Conservation (phyloP, 2,888 invertebrate species). For the Cheilosia vernalis region DNA sequence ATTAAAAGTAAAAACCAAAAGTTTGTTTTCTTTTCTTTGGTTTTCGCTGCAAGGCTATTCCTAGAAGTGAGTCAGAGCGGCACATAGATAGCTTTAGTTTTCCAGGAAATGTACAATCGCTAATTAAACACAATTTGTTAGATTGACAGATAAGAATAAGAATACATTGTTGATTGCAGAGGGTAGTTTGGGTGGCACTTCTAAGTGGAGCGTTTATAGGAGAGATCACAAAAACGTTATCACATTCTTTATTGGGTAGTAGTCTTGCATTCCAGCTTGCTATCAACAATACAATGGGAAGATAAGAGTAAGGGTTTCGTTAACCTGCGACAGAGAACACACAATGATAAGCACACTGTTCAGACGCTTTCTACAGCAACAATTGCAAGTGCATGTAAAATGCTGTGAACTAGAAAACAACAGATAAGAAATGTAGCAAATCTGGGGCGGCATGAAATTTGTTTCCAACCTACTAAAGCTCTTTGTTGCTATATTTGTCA, state of each 20-base stretch:
- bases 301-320: too few relatives aligned
- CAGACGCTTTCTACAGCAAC: background rate
- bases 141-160: constrained; percentile 26
- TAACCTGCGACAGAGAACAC: too few relatives aligned
- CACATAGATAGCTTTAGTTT: background rate
- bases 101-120: constrained; percentile 37
- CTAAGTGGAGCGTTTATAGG: background rate
- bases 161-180: background rate
- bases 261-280: background rate
- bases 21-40: constrained; percentile 26
- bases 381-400: background rate
- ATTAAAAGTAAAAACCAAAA: constrained; percentile 62
- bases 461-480: background rate
- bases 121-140: constrained; percentile 1
- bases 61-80: constrained; percentile 3
- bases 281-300: too few relatives aligned
- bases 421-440: background rate
- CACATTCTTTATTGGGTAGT: too few relatives aligned
- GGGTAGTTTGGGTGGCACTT: background rate
- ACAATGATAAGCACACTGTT: too few relatives aligned
- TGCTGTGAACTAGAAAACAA: background rate
- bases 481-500: background rate
- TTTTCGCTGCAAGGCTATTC: constrained; percentile 7
- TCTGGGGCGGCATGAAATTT: background rate
- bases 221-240: too few relatives aligned